Conservation (phyloP, 2,888 invertebrate genomes). For the Calliopum simillimum region DNA sequence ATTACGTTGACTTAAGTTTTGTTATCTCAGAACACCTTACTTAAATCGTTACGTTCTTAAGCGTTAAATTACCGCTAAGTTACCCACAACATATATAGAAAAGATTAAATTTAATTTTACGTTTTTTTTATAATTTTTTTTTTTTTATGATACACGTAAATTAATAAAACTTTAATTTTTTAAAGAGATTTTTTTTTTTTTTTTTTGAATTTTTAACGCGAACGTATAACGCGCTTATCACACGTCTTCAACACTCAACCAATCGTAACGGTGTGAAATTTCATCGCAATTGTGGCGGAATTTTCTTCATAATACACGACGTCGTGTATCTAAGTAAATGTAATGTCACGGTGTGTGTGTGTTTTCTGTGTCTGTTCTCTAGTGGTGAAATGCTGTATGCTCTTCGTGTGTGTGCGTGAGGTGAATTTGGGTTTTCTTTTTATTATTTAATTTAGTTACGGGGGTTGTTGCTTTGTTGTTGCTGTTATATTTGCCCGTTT, state of each 20-base stretch:
- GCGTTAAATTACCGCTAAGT: too few relatives aligned
- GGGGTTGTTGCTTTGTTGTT: background rate
- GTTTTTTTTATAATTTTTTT: constrained; percentile 7
- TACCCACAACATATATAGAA: too few relatives aligned
- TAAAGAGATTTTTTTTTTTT: constrained; percentile 11
- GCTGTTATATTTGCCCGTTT: background rate
- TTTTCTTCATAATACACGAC: background rate
- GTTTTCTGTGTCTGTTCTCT: background rate
- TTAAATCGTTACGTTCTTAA: too few relatives aligned
- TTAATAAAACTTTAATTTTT: background rate
- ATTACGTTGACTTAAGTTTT: too few relatives aligned
- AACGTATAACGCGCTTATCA: constrained; percentile 38
- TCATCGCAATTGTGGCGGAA: constrained; percentile 34
- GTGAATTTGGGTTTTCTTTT: background rate
- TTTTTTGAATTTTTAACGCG: constrained; percentile 8
- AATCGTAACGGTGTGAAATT: constrained; percentile 57
- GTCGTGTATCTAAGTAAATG: background rate
- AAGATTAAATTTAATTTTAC: too few relatives aligned
- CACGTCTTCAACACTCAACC: constrained; percentile 55
- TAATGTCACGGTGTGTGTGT: background rate
- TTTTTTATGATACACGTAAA: too few relatives aligned
- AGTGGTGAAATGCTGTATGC: background rate
- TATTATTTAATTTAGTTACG: background rate
- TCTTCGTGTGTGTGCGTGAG: background rate
- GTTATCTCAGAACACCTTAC: too few relatives aligned